Conservation (phyloP, 2,888 invertebrate species). For the Periphyllus acericola region DNA sequence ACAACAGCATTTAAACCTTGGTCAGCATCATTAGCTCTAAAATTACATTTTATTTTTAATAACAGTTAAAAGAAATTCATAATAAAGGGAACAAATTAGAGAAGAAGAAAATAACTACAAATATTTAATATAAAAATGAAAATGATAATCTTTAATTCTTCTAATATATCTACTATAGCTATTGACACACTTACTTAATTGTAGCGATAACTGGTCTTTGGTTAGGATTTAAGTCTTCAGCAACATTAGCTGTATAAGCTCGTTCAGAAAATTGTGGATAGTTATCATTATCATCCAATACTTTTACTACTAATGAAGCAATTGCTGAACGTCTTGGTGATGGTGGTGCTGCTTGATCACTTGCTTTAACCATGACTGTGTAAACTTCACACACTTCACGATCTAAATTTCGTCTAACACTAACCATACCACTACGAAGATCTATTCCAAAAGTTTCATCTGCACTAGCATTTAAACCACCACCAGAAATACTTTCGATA, state of each 20-base stretch:
- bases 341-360: constrained; percentile 84
- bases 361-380: constrained; percentile 84
- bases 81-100: neutral
- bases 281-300: constrained; percentile 92
- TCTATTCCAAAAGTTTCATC: constrained; percentile 86
- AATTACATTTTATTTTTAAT: constrained; percentile 24
- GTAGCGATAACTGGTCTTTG: constrained; percentile 85
- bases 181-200: constrained; percentile 70
- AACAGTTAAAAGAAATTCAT: neutral
- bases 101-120: neutral
- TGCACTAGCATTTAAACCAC: constrained; percentile 69
- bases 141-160: neutral
- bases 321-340: constrained; percentile 79
- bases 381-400: constrained; percentile 89
- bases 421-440: constrained; percentile 83
- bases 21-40: constrained; percentile 90
- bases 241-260: constrained; percentile 85
- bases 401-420: constrained; percentile 83
- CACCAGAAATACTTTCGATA: constrained; percentile 77
- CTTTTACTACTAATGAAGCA: constrained; percentile 83
- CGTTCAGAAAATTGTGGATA: constrained; percentile 92
- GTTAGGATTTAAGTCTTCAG: constrained; percentile 88
- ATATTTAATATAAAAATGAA: neutral
- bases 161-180: neutral
- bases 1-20: constrained; percentile 92